These are phyloP conservation scores for Brachypalpus laphriformis DNA, from an alignment of 2,888 invertebrate species.

Conservation along the genomic window DNA sequence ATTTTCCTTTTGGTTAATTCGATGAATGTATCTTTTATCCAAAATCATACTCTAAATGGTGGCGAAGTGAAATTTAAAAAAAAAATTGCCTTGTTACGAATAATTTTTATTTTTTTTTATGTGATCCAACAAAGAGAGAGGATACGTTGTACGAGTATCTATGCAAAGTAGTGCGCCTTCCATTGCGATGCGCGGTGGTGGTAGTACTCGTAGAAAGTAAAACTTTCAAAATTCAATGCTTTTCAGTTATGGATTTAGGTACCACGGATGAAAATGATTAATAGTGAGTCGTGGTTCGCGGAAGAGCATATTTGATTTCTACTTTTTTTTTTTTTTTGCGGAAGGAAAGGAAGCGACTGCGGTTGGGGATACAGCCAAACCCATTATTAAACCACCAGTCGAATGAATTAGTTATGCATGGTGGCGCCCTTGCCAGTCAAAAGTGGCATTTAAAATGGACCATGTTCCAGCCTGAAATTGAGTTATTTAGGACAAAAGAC, in stretches of 20 bases:
- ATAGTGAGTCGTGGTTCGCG: conserved; percentile 41
- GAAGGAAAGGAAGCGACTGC: background rate
- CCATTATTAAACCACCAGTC: conserved; percentile 30
- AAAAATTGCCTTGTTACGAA: conserved; percentile 10
- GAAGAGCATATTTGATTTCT: background rate
- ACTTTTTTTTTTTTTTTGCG: no score
- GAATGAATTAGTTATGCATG: conserved; percentile 52
- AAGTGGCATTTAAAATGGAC: background rate
- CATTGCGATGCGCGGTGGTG: background rate
- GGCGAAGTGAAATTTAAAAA: conserved; percentile 19
- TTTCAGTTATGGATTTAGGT: conserved; percentile 18
- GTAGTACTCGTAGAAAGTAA: conserved; percentile 56
- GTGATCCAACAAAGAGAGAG: background rate
- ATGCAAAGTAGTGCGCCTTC: conserved; percentile 18
- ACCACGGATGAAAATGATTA: conserved; percentile 41
- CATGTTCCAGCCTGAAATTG: no score
- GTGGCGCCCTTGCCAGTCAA: conserved; percentile 17
- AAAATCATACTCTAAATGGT: conserved; percentile 2
- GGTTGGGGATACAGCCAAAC: background rate
- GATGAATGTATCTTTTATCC: conserved; percentile 23
- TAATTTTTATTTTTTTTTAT: background rate
- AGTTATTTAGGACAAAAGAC: no score
- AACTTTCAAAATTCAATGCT: conserved; percentile 48
- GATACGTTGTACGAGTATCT: conserved; percentile 1
- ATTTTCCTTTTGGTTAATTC: conserved; percentile 12